These are phyloP conservation scores for Actinia tenebrosa DNA, from an alignment of 64 coral and sea anemone genomes.

Conservation along the genomic window DNA sequence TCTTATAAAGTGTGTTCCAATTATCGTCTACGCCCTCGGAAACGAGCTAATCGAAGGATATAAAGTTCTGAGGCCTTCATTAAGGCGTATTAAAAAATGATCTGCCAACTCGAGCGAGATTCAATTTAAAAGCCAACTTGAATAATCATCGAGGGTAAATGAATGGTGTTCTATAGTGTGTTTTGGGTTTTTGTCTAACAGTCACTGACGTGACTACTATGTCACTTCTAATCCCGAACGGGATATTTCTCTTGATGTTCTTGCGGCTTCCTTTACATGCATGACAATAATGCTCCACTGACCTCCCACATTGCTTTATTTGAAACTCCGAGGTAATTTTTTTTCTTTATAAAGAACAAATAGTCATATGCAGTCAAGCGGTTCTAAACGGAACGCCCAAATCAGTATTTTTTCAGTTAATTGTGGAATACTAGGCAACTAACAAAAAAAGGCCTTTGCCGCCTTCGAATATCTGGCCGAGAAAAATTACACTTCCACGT, in stretches of 20 bases:
- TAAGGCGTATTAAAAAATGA: slow-evolving; percentile 11
- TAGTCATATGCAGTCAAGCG: slow-evolving; percentile 19
- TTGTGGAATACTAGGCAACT: neutral
- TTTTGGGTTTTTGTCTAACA: slow-evolving; percentile 33
- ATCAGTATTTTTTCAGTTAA: slow-evolving; percentile 18
- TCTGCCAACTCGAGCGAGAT: slow-evolving; percentile 16
- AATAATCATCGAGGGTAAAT: slow-evolving; percentile 13
- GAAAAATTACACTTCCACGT: slow-evolving; percentile 5
- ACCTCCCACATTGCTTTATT: slow-evolving; percentile 93
- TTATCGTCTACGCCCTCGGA: slow-evolving; percentile 9
- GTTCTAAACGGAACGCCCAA: slow-evolving; percentile 19
- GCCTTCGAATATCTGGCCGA: neutral
- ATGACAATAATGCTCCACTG: slow-evolving; percentile 20
- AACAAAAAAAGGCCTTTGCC: slow-evolving; percentile 4
- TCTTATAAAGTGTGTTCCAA: neutral
- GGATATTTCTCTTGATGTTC: slow-evolving; percentile 47
- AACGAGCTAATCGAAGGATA: slow-evolving; percentile 24
- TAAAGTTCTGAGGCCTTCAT: slow-evolving; percentile 15
- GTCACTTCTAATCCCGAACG: slow-evolving; percentile 39
- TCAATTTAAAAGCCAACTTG: slow-evolving; percentile 22
- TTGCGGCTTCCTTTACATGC: slow-evolving; percentile 74
- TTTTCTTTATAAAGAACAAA: slow-evolving; percentile 30
- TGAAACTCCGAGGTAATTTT: slow-evolving; percentile 17
- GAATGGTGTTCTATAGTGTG: neutral
- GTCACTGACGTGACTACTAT: slow-evolving; percentile 46